phyloP scores from a whole-genome alignment of 2,113 vertebrate species.

The Ariopsis seemanni region DNA sequence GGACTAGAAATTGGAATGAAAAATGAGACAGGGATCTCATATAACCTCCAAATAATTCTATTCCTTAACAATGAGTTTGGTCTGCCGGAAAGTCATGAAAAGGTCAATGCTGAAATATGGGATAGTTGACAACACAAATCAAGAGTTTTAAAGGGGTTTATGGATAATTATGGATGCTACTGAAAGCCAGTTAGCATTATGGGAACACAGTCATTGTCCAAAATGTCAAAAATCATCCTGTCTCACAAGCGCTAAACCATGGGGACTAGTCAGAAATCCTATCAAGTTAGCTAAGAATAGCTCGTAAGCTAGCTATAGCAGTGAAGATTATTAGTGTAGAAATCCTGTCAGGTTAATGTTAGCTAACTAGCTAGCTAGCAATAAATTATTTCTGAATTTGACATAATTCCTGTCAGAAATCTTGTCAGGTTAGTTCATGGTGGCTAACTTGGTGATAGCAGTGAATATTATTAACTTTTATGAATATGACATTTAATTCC shows the following conservation, averaged over 20 bases:
- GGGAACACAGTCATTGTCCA: background rate
- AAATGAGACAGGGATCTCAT: conserved; percentile 54
- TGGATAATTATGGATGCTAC: conserved; percentile 42
- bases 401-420: background rate
- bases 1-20: conserved; percentile 60
- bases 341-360: too few relatives aligned
- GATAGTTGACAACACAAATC: conserved; percentile 49
- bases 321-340: background rate
- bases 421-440: background rate
- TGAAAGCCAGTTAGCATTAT: background rate
- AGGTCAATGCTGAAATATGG: conserved; percentile 56
- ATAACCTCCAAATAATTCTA: conserved; percentile 51
- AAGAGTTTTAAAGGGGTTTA: conserved; percentile 45
- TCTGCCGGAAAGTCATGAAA: conserved; percentile 58
- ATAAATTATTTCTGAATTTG: too few relatives aligned
- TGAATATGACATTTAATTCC: background rate
- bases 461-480: background rate
- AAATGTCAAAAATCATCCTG: background rate
- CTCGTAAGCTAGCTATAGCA: background rate
- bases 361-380: background rate
- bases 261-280: too few relatives aligned
- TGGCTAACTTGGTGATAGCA: background rate
- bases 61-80: conserved; percentile 52
- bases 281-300: too few relatives aligned
- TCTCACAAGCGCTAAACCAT: background rate